Evolutionary conservation across 2,888 invertebrate genomes (phyloP), one percentile per base, ranked within the genome.

Genomic region (Lathronympha strigana): DNA sequence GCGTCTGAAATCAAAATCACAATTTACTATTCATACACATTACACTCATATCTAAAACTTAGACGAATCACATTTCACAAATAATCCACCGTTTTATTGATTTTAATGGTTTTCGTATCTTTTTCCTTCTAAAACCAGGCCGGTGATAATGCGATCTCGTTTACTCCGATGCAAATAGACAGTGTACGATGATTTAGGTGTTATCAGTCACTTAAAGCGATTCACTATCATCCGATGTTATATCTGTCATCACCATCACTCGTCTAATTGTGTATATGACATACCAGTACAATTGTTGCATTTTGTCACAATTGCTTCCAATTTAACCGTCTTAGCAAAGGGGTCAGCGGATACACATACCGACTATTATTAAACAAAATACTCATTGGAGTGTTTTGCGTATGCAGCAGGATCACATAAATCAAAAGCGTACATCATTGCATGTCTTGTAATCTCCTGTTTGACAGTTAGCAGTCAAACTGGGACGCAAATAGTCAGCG

Each of bases 391-490:
- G 61, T 40, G 60, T 60, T 53, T 54, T 38, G 21, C 47, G 54
- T 31, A 54, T 58, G 51, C 45, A 49, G 8, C 23, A 40, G 33
- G 43, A 64, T 54, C 47, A 31, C 15, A 66, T 66, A 61, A 53
- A 66, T 66, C 61, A 66, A 47, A 54, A 36, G 53, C 47, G 38
- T 61, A 58, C 51, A 57, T 51, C 50, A 50, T n/a, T n/a, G n/a
- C 50, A 19, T 40, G 58, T 53, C 64, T 51, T 36, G 47, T 54
- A 66, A 61, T 66, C 66, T 66, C 31, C 38, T 64, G 49, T 66
- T 61, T 53, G 61, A 66, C 64, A 60, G 64, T 53, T 38, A 61
- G 54, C 66, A 60, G 61, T 61, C 66, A 66, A 66, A 23, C 64
- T n/a, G 66, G 45, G 54, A 60, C 66, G 47, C 49, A 66, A 54